These are phyloP conservation scores for Mystacides longicornis DNA, from an alignment of 2,888 invertebrate species.

Conservation along the genomic window DNA sequence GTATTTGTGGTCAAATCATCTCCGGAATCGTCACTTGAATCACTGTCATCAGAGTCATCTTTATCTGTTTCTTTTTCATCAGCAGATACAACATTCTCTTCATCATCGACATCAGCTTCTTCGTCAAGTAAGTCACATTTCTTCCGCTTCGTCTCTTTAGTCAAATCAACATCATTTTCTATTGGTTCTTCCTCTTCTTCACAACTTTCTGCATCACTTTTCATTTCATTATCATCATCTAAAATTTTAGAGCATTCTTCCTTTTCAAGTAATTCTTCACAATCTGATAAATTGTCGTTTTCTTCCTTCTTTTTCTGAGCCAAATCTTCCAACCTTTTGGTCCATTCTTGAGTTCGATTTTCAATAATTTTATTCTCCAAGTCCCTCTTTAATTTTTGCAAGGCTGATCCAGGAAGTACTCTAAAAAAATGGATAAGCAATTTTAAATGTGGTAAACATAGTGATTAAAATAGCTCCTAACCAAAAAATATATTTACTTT, in stretches of 20 bases:
- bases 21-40: slow-evolving; percentile 27
- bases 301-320: slow-evolving; percentile 38
- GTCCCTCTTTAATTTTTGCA: slow-evolving; percentile 61
- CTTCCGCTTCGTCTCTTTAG: slow-evolving; percentile 37
- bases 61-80: slow-evolving; percentile 40
- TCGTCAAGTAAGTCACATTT: slow-evolving; percentile 41
- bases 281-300: slow-evolving; percentile 35
- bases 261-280: slow-evolving; percentile 41
- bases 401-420: slow-evolving; percentile 61
- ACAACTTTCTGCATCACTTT: slow-evolving; percentile 44
- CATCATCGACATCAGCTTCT: slow-evolving; percentile 47
- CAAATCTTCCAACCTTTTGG: slow-evolving; percentile 51
- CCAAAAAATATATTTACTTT: slow-evolving; percentile 37
- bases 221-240: slow-evolving; percentile 38
- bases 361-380: slow-evolving; percentile 64
- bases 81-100: slow-evolving; percentile 28
- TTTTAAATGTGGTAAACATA: background rate
- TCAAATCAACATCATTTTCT: slow-evolving; percentile 36
- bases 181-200: slow-evolving; percentile 43
- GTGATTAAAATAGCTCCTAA: background rate
- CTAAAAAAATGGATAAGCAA: slow-evolving; percentile 30
- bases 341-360: slow-evolving; percentile 63
- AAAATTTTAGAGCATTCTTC: slow-evolving; percentile 33
- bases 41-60: slow-evolving; percentile 30
- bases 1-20: slow-evolving; percentile 22